Conservation (phyloP, 30 jellyfish, hydroid and myxozoan genomes). For the Aurelia sp. region DNA sequence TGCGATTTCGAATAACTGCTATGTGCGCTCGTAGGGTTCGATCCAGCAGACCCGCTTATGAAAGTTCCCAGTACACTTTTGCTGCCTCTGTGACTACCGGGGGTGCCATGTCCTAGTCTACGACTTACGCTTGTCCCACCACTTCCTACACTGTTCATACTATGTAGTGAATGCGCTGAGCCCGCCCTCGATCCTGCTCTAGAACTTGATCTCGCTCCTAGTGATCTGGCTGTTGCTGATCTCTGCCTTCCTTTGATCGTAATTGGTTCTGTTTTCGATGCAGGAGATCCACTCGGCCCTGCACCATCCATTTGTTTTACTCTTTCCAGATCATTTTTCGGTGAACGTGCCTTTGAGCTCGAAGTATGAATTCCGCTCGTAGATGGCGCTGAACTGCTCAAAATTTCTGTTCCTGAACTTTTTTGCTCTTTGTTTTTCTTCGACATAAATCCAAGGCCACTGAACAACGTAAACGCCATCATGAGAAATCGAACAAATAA, state of each 20-base stretch:
- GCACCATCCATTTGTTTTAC: constrained; percentile 21
- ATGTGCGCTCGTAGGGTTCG: constrained; percentile 32
- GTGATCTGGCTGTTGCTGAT: constrained; percentile 30
- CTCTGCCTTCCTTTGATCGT: constrained; percentile 48
- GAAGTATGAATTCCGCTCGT: neutral
- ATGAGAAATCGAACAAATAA: constrained; percentile 34
- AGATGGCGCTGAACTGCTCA: constrained; percentile 73
- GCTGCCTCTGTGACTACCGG: constrained; percentile 64
- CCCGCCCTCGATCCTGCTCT: constrained; percentile 57
- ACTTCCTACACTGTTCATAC: constrained; percentile 67
- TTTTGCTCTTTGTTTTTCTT: constrained; percentile 32
- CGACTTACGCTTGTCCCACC: constrained; percentile 66
- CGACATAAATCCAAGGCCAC: constrained; percentile 31
- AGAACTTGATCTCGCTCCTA: constrained; percentile 5
- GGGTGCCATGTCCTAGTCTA: constrained; percentile 73
- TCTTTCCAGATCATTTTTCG: constrained; percentile 21
- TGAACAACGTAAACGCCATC: constrained; percentile 53
- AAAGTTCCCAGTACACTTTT: constrained; percentile 61
- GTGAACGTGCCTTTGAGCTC: neutral
- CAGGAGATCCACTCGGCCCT: constrained; percentile 65
- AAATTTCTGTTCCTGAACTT: constrained; percentile 11
- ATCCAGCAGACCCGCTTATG: constrained; percentile 53
- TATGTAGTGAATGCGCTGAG: constrained; percentile 49
- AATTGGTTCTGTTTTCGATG: constrained; percentile 65
- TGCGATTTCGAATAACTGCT: constrained; percentile 66